phyloP scores from a whole-genome alignment of 2,888 invertebrate genomes.

The Drosophila mayaguana region DNA sequence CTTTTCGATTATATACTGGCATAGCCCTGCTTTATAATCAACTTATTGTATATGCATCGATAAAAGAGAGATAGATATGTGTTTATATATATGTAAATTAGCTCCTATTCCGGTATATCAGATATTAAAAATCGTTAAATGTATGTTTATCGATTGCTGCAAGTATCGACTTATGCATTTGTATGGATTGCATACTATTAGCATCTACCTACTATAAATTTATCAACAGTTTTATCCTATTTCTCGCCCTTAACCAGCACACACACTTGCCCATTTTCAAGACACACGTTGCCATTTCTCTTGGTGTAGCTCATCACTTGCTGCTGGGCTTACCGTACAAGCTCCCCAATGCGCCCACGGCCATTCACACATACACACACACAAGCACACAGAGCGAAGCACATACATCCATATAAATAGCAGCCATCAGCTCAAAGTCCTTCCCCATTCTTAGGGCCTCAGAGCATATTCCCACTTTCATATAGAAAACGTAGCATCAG shows the following conservation, averaged over 20 bases:
- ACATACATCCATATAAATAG: conserved; percentile 57
- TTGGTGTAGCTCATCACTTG: conserved; percentile 46
- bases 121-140: too few relatives aligned
- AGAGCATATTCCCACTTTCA: conserved; percentile 1
- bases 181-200: background rate
- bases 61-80: too few relatives aligned
- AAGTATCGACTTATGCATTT: background rate
- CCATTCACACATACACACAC: conserved; percentile 16
- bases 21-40: too few relatives aligned
- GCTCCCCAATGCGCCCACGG: conserved; percentile 11
- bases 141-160: too few relatives aligned
- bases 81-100: too few relatives aligned
- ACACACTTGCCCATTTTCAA: background rate
- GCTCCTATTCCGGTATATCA: too few relatives aligned
- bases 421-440: conserved; percentile 69
- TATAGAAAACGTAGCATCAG: conserved; percentile 14
- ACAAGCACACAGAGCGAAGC: background rate
- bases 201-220: background rate
- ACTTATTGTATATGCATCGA: too few relatives aligned
- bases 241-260: too few relatives aligned
- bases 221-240: background rate
- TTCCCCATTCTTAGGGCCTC: conserved; percentile 8
- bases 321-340: conserved; percentile 34
- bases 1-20: too few relatives aligned
- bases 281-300: conserved; percentile 10